Evolutionary conservation across 2,113 vertebrate genomes (phyloP), one percentile per base, ranked within the genome.

Genomic region (Azemiops feae): DNA sequence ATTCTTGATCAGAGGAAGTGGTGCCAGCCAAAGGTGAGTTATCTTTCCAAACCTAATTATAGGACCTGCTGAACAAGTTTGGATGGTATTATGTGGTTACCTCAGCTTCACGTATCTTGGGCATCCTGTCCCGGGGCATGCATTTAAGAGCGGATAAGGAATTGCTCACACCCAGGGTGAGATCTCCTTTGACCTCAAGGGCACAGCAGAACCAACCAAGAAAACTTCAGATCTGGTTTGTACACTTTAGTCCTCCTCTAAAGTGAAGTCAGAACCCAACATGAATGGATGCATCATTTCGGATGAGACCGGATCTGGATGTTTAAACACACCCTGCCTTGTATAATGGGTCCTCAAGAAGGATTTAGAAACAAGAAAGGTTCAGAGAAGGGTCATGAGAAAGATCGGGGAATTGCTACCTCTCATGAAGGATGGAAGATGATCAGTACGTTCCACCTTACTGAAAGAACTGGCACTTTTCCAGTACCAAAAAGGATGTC

Each of bases 1-100:
- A 3, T 91, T 91, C 0, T 0, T 22, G 87, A 89, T 88, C 27
- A 50, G 45, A 81, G 87, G 81, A 88, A 91, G 34, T 39, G 1
- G 0, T 87, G 91, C 50, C 30, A 53, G n/a, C 50, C 94, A 93
- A 91, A 54, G 92, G 60, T 92, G 53, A 39, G 30, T 92, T 58
- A 64, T 92, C 92, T 93, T 92, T 74, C 92, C 11, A 20, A 11
- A 4, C 54, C 96, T 92, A 95, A 87, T 93, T 92, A 91, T 25
- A 53, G 74, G 81, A 92, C 47, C 69, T 88, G 18, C 85, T 92
- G 87, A 34, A 92, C 92, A 45, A 91, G 34, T 23, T 86, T 39
- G 57, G 57, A 27, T 52, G 92, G 91, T 87, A 88, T 93, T 30
- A 0, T 8, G 58, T 7, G 25, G 60, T 50, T 94, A 4, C n/a